Percentiles rank a stretch among this genome's conserved stretches.
Conservation (phyloP, 2,113 vertebrate species). For the Heteronetta atricapilla region DNA sequence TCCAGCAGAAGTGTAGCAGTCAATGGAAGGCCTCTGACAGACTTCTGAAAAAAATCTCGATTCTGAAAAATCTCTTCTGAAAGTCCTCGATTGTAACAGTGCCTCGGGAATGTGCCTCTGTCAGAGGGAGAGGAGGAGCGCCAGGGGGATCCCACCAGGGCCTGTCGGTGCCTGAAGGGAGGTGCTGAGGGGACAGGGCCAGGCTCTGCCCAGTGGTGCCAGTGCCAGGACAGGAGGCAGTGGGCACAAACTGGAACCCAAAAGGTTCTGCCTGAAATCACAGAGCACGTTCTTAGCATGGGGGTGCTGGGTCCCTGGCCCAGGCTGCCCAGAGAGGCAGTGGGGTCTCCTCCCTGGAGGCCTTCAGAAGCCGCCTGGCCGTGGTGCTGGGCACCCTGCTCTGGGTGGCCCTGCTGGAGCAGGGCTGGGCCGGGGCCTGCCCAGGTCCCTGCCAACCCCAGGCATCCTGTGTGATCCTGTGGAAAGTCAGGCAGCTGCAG, state of each 20-base stretch:
- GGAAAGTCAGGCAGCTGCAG: background rate
- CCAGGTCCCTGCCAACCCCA: background rate
- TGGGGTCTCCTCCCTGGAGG: background rate
- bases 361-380: no score
- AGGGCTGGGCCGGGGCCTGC: background rate
- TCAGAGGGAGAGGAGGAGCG: background rate
- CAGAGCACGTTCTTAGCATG: background rate
- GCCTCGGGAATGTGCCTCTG: background rate
- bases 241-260: background rate
- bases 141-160: background rate
- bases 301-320: background rate
- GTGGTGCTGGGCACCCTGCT: background rate
- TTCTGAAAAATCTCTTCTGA: no score
- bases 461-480: background rate
- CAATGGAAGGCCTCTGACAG: background rate
- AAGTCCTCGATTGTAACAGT: background rate
- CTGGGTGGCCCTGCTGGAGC: background rate
- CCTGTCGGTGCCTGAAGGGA: background rate
- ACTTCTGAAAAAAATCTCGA: background rate
- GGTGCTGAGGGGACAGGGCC: background rate
- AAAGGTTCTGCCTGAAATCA: background rate
- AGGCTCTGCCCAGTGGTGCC: background rate
- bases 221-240: background rate
- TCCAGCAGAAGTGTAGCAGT: background rate
- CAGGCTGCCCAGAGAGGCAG: background rate